Base-by-base conservation (phyloP, 2,888 invertebrate genomes). In the Zaprionus bogoriensis region DNA sequence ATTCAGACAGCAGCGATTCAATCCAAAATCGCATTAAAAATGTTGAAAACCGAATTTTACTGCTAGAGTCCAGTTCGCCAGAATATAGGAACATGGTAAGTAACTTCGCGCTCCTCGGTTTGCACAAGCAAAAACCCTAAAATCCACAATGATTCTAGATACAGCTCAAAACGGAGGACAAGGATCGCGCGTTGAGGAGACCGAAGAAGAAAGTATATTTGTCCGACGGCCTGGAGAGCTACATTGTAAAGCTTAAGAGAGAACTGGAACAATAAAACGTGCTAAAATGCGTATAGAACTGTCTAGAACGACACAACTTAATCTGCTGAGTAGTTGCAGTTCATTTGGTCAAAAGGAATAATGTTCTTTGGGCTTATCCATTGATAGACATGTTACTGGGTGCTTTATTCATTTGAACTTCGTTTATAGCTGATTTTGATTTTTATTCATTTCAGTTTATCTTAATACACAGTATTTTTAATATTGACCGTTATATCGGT, bases 1-100 rank as follows among this genome's bases (percentile, higher is more conserved):
- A n/a, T 0, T 4, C 50, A 0, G 20, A 57, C 12, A 38, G 41
- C 0, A 92, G 94, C 0, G 92, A 92, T 58, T 94, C 94, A 88
- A 91, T 96, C 27, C 95, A 94, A 84, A 91, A 91, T 59, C 92
- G 96, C 25, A 90, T 97, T 4, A 96, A 96, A 89, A 91, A 91
- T 1, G 92, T 96, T 79, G 97, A 97, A 89, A 93, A 96, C 80
- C 92, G 94, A 68, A 92, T 97, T 46, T 91, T 95, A 5, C 92
- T 93, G 64, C 90, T 97, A 59, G 95, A 97, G 89, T 93, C 95
- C 0, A 89, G 95, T 52, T 96, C 96, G 32, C 96, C 96, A 0
- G 97, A 97, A 89, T 97, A 97, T 87, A 93, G 93, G 20, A 92
- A 94, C 90, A 92, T 93, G 92, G 94, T 93, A 91, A 66, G 75